Percentiles rank a stretch among this genome's conserved stretches.
These are phyloP conservation scores for Globodera rostochiensis DNA, from an alignment of 1,140 invertebrate species.

Conservation along the genomic window DNA sequence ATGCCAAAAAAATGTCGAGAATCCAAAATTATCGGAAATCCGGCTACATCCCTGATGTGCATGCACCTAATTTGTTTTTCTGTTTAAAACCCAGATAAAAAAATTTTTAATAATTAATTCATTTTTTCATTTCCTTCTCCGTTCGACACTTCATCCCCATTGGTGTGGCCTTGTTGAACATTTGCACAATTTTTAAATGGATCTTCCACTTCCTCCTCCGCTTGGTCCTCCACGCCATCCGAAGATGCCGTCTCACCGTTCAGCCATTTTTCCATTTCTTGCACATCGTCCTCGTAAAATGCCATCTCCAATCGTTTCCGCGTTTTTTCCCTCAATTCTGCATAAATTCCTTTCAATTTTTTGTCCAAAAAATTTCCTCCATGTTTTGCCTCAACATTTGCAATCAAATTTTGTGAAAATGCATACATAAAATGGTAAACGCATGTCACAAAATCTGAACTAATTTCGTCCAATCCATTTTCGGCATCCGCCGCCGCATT, in stretches of 20 bases:
- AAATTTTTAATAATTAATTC: no score
- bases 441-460: not conserved
- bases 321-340: not conserved
- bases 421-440: not conserved
- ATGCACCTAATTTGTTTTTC: no score
- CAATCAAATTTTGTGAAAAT: not conserved
- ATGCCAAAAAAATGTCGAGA: not conserved
- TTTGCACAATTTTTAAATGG: not conserved
- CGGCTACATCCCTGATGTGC: no score
- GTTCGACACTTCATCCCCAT: not conserved
- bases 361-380: not conserved
- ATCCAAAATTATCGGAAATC: no score
- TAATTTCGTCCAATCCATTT: not conserved
- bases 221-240: not conserved
- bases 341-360: not conserved
- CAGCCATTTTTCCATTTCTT: not conserved
- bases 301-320: not conserved
- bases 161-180: not conserved
- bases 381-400: not conserved
- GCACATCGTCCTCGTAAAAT: not conserved
- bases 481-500: no score
- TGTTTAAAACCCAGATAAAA: no score
- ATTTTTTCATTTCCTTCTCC: not conserved
- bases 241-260: not conserved
- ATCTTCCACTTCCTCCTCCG: not conserved